phyloP scores from a whole-genome alignment of 2,797 vertebrate genomes.

The Botia kubotai region DNA sequence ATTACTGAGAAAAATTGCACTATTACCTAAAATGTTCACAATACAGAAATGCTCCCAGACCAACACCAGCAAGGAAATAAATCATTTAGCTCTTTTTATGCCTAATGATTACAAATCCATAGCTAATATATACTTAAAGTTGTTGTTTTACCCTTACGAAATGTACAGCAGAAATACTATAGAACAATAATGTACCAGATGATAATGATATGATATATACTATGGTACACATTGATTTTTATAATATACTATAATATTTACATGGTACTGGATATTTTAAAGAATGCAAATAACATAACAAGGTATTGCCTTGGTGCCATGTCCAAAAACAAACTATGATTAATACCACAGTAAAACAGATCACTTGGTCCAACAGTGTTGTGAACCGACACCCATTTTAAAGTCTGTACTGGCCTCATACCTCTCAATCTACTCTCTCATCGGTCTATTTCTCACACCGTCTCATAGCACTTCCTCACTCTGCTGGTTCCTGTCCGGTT shows the following conservation, averaged over 20 bases:
- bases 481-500: constrained; percentile 7
- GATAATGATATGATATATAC: too few species aligned
- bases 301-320: background rate
- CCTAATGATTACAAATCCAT: background rate
- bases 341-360: background rate
- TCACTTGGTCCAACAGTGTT: background rate
- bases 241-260: too few species aligned
- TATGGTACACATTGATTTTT: too few species aligned
- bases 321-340: background rate
- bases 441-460: constrained; percentile 1
- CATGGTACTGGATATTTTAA: too few species aligned
- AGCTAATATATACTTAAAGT: too few species aligned
- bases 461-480: constrained; percentile 18
- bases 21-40: constrained; percentile 45
- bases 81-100: constrained; percentile 6
- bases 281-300: too few species aligned
- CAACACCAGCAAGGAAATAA: constrained; percentile 15
- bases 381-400: constrained; percentile 19
- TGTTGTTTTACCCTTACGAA: too few species aligned
- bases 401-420: background rate
- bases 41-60: constrained; percentile 23
- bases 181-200: too few species aligned
- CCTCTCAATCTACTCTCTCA: background rate
- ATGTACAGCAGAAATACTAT: too few species aligned
- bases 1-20: constrained; percentile 15